Base-by-base conservation (phyloP, 1,140 invertebrate genomes). In the Zaprionus kolodkinae region DNA sequence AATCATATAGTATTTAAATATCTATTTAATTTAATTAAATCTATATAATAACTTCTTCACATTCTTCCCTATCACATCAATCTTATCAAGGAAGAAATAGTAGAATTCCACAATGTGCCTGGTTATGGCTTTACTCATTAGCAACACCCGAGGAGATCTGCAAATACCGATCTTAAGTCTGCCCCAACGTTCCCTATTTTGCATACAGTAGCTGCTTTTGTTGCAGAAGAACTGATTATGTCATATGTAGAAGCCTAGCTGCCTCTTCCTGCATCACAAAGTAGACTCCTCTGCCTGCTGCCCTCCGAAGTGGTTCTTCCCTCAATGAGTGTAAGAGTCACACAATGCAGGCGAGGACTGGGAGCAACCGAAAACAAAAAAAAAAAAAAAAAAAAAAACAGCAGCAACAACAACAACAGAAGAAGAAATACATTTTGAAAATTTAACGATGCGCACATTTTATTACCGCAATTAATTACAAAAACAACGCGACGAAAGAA, bases 391-490 rank as follows among this genome's bases (percentile, higher is more conserved):
- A 21, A 21, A 21, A 21, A 21, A 21, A 21, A 2, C 21, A 21
- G 21, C 57, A 62, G 40, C 61, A 63, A 56, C 56, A 76, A 73
- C 38, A 68, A 70, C 63, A 71, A 70, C 38, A 84, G 76, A 68
- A 81, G 62, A 64, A 80, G 80, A 89, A 89, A 85, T 79, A 90
- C 88, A 91, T 91, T 91, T 91, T 81, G 69, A 89, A 86, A 86
- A 85, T 78, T 91, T 91, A 91, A 91, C 81, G 81, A 91, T 80
- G 88, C 79, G 74, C 88, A 91, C 88, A 91, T 91, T 91, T 91
- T 91, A 91, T 91, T 91, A 84, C 79, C 79, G 79, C 89, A 91
- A 91, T 91, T 91, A 91, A 91, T 91, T 91, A 91, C 88, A 85
- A 88, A 82, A 90, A 89, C 75, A 89, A 89, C 81, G 81, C 62